Percentiles rank a stretch among this genome's conserved stretches.
Evolutionary conservation across 2,888 invertebrate species (phyloP).

Genomic region (Orthosia gothica): DNA sequence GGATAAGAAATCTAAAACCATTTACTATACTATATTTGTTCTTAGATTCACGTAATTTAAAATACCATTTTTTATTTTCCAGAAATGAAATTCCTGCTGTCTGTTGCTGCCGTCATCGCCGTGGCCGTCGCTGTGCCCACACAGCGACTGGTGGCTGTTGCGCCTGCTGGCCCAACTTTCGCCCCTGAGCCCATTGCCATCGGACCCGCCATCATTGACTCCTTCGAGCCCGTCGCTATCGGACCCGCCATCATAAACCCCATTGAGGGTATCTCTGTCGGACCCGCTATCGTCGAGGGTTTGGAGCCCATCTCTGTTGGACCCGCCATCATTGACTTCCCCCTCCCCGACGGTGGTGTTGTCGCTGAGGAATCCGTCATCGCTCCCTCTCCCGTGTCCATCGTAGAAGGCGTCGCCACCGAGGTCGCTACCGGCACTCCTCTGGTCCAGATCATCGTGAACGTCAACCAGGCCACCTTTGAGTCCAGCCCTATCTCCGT

Average conservation of each 20-base stretch:
- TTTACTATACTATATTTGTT: neutral
- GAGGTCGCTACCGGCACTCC: slow-evolving; percentile 32
- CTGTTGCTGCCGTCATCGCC: slow-evolving; percentile 59
- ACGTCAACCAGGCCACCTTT: slow-evolving; percentile 62
- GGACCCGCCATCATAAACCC: slow-evolving; percentile 65
- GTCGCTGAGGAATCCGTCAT: slow-evolving; percentile 23
- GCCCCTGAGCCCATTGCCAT: slow-evolving; percentile 41
- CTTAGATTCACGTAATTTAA: neutral
- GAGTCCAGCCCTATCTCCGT: slow-evolving; percentile 43
- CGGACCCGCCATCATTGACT: slow-evolving; percentile 54
- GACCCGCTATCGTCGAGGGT: slow-evolving; percentile 63
- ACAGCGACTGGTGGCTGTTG: slow-evolving; percentile 46
- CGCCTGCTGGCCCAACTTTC: slow-evolving; percentile 48
- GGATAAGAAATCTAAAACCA: neutral
- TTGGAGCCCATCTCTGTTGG: slow-evolving; percentile 45
- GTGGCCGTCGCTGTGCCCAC: slow-evolving; percentile 61
- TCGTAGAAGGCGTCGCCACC: slow-evolving; percentile 21
- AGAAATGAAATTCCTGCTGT: slow-evolving; percentile 60
- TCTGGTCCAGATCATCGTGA: slow-evolving; percentile 64
- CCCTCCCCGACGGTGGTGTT: slow-evolving; percentile 54
- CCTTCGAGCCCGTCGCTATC: slow-evolving; percentile 66
- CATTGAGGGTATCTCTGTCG: slow-evolving; percentile 69
- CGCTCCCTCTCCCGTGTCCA: slow-evolving; percentile 42
- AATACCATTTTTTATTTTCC: neutral
- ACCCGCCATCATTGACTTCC: slow-evolving; percentile 67